Conservation (phyloP, 2,113 vertebrate genomes). For the Terrapene triunguis region DNA sequence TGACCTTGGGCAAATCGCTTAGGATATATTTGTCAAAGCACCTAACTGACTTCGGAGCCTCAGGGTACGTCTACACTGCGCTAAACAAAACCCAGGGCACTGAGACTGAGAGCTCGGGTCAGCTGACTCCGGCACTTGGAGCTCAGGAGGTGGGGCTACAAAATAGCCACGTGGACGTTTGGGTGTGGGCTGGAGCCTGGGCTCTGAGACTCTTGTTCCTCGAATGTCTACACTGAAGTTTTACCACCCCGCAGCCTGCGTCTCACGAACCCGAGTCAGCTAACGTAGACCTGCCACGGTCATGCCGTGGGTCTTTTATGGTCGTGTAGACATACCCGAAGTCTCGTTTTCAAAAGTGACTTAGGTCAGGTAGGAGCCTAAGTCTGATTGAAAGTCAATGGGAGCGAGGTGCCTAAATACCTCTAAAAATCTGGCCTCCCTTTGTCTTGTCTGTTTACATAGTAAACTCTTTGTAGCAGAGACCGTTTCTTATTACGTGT, state of each 20-base stretch:
- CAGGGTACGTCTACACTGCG: not conserved
- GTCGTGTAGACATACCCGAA: not conserved
- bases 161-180: not conserved
- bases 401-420: not conserved
- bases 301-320: not conserved
- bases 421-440: not conserved
- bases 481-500: fast-evolving
- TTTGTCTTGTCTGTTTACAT: not conserved
- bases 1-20: not conserved
- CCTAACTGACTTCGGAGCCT: not conserved
- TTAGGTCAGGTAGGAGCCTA: not conserved
- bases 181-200: not conserved
- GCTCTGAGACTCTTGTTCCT: not conserved
- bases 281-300: not conserved
- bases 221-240: too few species aligned
- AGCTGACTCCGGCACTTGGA: not conserved
- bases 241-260: too few species aligned
- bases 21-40: not conserved
- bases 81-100: not conserved
- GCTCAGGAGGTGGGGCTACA: not conserved
- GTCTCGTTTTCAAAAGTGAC: not conserved
- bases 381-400: not conserved
- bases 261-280: not conserved
- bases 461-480: fast-evolving
- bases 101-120: not conserved